Percentiles rank a stretch among this genome's conserved stretches.
phyloP scores from a whole-genome alignment of 2,888 invertebrate species.

The Erebia ligea region DNA sequence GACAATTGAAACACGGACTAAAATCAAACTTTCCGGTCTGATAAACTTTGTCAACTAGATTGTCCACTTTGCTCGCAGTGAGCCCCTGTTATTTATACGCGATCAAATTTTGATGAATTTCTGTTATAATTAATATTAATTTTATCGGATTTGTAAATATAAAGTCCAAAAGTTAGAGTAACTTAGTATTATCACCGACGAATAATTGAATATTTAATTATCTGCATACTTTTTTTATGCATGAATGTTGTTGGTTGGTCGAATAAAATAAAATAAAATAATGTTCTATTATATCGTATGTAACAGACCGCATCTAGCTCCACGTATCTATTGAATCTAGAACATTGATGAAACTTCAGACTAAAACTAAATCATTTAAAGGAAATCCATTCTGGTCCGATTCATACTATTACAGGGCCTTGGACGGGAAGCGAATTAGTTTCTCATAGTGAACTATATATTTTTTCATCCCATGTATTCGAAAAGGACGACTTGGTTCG shows the following conservation, averaged over 20 bases:
- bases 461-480: too few species aligned
- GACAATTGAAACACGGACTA: slow-evolving; percentile 28
- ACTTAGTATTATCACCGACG: too few species aligned
- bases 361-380: slow-evolving; percentile 11
- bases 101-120: slow-evolving; percentile 9
- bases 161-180: neutral
- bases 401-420: slow-evolving; percentile 4
- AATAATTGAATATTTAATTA: too few species aligned
- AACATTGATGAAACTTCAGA: neutral
- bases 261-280: too few species aligned
- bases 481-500: too few species aligned
- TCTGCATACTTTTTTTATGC: too few species aligned
- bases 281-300: too few species aligned
- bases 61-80: slow-evolving; percentile 24
- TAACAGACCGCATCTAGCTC: neutral
- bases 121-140: slow-evolving; percentile 4
- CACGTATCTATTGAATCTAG: neutral
- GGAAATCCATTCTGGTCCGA: slow-evolving; percentile 1
- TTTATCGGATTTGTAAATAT: neutral
- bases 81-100: slow-evolving; percentile 14
- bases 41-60: slow-evolving; percentile 28
- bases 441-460: slow-evolving; percentile 16
- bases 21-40: slow-evolving; percentile 23
- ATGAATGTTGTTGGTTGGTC: too few species aligned
- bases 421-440: slow-evolving; percentile 19